Percentiles rank a stretch among this genome's conserved stretches.
Evolutionary conservation across 2,888 invertebrate genomes (phyloP).

Genomic region (Octonoba sinensis): DNA sequence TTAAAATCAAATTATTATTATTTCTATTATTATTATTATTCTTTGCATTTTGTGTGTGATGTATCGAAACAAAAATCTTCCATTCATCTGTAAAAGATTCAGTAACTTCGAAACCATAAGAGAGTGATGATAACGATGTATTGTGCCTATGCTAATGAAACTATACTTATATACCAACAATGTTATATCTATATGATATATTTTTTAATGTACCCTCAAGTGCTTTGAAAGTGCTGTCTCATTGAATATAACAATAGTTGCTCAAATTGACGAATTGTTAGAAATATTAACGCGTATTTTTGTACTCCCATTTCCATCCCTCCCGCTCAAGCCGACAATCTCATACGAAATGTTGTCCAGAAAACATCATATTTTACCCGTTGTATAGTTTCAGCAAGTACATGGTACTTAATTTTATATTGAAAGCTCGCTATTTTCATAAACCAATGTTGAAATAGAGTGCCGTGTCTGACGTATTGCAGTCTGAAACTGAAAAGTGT

Average conservation of each 20-base stretch:
- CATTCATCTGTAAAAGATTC: neutral
- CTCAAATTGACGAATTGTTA: conserved; percentile 26
- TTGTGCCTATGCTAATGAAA: conserved; percentile 7
- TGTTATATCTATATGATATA: neutral
- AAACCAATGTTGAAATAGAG: conserved; percentile 16
- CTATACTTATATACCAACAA: neutral
- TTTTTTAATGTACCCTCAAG: neutral
- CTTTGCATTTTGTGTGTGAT: no score
- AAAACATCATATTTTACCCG: conserved; percentile 13
- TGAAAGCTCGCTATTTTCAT: conserved; percentile 36
- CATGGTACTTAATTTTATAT: conserved; percentile 49
- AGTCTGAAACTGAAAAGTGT: conserved; percentile 20
- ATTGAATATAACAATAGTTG: conserved; percentile 6
- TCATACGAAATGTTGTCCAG: neutral
- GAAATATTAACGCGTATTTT: conserved; percentile 24
- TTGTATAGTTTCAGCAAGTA: conserved; percentile 21
- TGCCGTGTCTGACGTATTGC: conserved; percentile 7
- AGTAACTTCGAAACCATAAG: neutral
- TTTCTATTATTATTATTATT: no score
- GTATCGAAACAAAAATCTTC: no score
- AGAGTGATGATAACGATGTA: neutral
- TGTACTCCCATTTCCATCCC: conserved; percentile 13
- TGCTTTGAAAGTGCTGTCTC: neutral
- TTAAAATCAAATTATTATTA: no score
- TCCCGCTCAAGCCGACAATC: conserved; percentile 46